Base-by-base conservation (phyloP, 37 sponge, comb jelly and placozoan genomes). In the Eunapius fragilis region DNA sequence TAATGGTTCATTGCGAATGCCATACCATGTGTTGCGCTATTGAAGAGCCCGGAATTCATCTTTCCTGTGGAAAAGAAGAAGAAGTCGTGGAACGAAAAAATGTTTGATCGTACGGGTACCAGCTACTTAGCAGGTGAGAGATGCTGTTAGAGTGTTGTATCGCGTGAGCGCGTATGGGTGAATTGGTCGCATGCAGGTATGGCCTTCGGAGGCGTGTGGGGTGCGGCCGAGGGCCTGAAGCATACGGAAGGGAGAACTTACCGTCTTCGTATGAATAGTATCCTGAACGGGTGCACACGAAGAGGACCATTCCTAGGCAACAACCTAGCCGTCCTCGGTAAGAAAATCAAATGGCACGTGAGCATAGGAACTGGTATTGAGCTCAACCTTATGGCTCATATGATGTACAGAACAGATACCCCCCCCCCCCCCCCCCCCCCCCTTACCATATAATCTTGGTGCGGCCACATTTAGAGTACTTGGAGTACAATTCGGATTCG, bases 301-400 rank as follows among this genome's bases (percentile, higher is more conserved):
- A 84, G 94, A 85, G 94, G 94, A 31, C 94, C 94, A 0, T 94
- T 90, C 82, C 74, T 90, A 34, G 94, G 77, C 3, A 94, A 94
- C 82, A 94, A 72, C 24, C 32, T 84, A 0, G 94, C 88, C 35
- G 91, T 94, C 35, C 74, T 94, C 2, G 91, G 94, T 94, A 67
- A 78, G 93, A 10, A 34, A 25, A 32, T 23, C 1, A 35, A 58
- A 11, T n/a, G 49, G 41, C 17, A n/a, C n/a, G 81, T 67, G 69
- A 12, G 1, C 47, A 41, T 41, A 3, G n/a, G n/a, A n/a, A n/a
- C n/a, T n/a, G n/a, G n/a, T n/a, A n/a, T n/a, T n/a, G n/a, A n/a
- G n/a, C n/a, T n/a, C n/a, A n/a, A n/a, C n/a, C n/a, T n/a, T n/a
- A n/a, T n/a, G n/a, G n/a, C n/a, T n/a, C n/a, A n/a, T n/a, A n/a